Evolutionary conservation across 2,797 vertebrate genomes (phyloP), one percentile per base, ranked within the genome.

Genomic region (Sebastolobus alascanus): DNA sequence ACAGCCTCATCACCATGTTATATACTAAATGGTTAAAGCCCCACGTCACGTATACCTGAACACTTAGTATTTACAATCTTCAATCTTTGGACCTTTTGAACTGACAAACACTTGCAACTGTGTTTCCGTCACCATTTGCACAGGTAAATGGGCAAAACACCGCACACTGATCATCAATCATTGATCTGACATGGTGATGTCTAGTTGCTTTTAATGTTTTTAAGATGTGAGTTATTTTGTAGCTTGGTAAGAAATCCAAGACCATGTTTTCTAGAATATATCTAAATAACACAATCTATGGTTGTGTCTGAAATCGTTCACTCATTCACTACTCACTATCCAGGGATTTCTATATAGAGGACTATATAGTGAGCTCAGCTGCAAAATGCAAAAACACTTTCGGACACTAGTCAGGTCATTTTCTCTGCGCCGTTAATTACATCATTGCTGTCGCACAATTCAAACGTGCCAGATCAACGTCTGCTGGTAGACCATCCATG

Each of bases 1-100:
- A 52, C 54, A 35, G 46, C 20, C 4, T 72, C 22, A 67, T 40
- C 46, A 46, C 12, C 3, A 0, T 14, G 14, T 52, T 5, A 54
- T 8, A 35, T 38, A 35, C 68, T 61, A 25, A 68, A 58, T 64
- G 46, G 37, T 73, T 59, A 27, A 46, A 5, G 40, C 16, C 4
- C 40, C 37, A 11, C 22, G 56, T 78, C 27, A 50, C 67, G 16
- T 59, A 9, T n/a, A 31, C 4, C 35, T n/a, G 4, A n/a, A 68
- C 11, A 25, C 35, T 68, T 54, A 7, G 16, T 5, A 67, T 80
- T 80, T 88, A 78, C 1, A 16, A 37, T 71, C 16, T 12, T 50
- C 25, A 66, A 75, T 37, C 59, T 75, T 67, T 66, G 69, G 79
- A 66, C 65, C 2, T 63, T 4, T 22, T 22, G 5, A 27, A 9